These are phyloP conservation scores for Hyalella azteca DNA, from an alignment of 2,888 invertebrate species.

Conservation along the genomic window DNA sequence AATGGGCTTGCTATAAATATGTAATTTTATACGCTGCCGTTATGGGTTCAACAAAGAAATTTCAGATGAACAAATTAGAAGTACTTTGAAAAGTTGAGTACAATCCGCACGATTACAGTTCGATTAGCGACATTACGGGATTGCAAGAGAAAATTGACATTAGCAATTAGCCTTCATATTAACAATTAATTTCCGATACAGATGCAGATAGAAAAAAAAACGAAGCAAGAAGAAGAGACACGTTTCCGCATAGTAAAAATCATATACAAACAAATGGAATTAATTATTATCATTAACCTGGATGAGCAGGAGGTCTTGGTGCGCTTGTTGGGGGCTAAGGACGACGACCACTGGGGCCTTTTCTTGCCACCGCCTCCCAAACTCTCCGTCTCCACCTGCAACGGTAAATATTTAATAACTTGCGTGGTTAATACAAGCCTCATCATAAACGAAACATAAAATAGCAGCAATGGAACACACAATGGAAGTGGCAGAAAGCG, in stretches of 20 bases:
- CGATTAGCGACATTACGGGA: background rate
- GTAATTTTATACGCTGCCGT: background rate
- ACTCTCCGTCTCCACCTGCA: background rate
- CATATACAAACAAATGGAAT: no score
- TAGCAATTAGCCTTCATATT: background rate
- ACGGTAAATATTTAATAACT: background rate
- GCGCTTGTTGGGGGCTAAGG: background rate
- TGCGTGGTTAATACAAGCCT: background rate
- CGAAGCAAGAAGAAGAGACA: background rate
- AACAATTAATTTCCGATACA: background rate
- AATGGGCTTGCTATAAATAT: background rate
- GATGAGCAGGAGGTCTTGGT: background rate
- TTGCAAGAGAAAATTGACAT: background rate
- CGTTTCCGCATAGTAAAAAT: no score
- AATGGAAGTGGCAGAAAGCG: background rate
- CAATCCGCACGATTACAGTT: background rate
- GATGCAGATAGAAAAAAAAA: background rate
- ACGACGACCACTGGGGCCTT: background rate
- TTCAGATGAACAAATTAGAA: background rate
- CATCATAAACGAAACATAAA: background rate
- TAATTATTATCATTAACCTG: no score
- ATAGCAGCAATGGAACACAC: background rate
- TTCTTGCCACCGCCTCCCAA: background rate
- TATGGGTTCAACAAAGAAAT: background rate
- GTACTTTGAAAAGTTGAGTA: background rate